Evolutionary conservation across 2,888 invertebrate genomes (phyloP), one percentile per base, ranked within the genome.

Genomic region (Mactromeris polynyma): DNA sequence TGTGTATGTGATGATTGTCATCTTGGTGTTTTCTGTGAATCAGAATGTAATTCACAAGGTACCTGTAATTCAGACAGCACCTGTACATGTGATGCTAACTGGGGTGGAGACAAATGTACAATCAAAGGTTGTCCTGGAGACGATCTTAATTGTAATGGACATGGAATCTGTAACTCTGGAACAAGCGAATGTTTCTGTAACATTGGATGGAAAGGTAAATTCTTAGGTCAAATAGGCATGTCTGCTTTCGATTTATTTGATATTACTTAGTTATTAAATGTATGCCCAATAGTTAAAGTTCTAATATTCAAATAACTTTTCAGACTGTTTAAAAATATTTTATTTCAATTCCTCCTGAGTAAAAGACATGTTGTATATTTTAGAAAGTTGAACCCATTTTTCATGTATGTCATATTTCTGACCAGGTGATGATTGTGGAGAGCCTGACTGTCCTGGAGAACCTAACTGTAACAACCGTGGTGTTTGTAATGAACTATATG

Each of bases 141-240:
- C 0, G 86, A 85, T 4, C 33, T 81, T 82, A 91, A 89, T 46
- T 95, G 95, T 81, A 93, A 93, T 78, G 95, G 94, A 38, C 91
- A 95, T 83, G 95, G 95, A 9, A 77, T 93, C 14, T 95, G 95
- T 85, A 94, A 94, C 77, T 93, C 95, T 11, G 92, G 90, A 77
- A 90, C 86, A n/a, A 92, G 92, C 11, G 73, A 81, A 7, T 95
- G 95, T 87, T 93, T 90, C 92, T 95, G 95, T 90, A 77, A 93
- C 54, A 94, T 94, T 58, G 95, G 95, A 42, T 95, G 94, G 94
- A 89, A 83, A 93, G 95, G 95, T 95, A 40, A 82, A 21, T 1
- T 54, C 26, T 26, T n/a, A 40, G 9, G n/a, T 79, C 38, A 21
- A 36, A 9, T 38, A 17, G 9, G 21, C 17, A 9, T 77, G 3